Evolutionary conservation across 2,797 vertebrate genomes (phyloP).

Genomic region (Intellagama lesueurii): DNA sequence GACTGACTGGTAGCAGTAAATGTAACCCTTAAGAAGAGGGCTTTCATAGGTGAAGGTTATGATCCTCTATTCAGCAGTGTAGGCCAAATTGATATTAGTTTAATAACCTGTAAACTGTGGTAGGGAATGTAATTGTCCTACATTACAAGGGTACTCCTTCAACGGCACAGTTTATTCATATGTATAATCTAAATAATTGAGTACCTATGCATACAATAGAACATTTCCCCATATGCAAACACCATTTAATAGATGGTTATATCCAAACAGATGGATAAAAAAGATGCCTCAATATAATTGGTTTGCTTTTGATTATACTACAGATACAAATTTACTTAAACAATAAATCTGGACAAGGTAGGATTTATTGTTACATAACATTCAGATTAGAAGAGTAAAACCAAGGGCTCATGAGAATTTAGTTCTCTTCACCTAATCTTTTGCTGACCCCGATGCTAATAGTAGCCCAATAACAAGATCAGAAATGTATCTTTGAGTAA

Average conservation of each 20-base stretch:
- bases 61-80: slow-evolving; percentile 73
- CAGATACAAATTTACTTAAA: slow-evolving; percentile 81
- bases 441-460: slow-evolving; percentile 56
- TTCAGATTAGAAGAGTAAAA: slow-evolving; percentile 63
- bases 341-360: slow-evolving; percentile 73
- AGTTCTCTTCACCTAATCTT: slow-evolving; percentile 66
- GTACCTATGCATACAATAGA: slow-evolving; percentile 80
- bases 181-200: slow-evolving; percentile 86
- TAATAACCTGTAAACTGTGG: slow-evolving; percentile 82
- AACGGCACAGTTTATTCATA: slow-evolving; percentile 80
- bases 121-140: slow-evolving; percentile 83
- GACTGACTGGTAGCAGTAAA: slow-evolving; percentile 63
- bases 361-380: slow-evolving; percentile 71
- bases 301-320: slow-evolving; percentile 83
- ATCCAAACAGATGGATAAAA: slow-evolving; percentile 81
- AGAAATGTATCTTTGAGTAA: slow-evolving; percentile 1
- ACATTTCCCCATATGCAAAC: slow-evolving; percentile 80
- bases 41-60: slow-evolving; percentile 74
- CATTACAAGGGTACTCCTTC: slow-evolving; percentile 80
- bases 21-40: slow-evolving; percentile 67
- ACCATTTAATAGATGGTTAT: slow-evolving; percentile 81
- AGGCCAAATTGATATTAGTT: slow-evolving; percentile 79
- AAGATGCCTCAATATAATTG: slow-evolving; percentile 80
- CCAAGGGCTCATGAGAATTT: slow-evolving; percentile 59
- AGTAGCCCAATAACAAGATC: slow-evolving; percentile 28